phyloP scores from a whole-genome alignment of 2,888 invertebrate species.

The Drosophila yooni region DNA sequence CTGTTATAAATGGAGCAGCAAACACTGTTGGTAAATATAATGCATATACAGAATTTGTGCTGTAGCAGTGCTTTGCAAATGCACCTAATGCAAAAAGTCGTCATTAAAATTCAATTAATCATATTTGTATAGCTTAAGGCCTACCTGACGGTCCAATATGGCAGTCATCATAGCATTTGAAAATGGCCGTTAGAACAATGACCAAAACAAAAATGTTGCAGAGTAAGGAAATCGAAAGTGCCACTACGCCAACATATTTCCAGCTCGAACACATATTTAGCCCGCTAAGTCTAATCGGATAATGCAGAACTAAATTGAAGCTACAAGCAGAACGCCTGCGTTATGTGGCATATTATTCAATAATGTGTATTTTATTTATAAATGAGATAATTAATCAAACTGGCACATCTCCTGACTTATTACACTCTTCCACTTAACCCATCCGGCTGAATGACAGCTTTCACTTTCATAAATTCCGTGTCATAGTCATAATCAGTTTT shows the following conservation, averaged over 20 bases:
- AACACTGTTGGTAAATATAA: slow-evolving; percentile 29
- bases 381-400: slow-evolving; percentile 6
- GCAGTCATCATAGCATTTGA: slow-evolving; percentile 37
- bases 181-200: not conserved
- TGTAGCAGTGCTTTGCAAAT: slow-evolving; percentile 10
- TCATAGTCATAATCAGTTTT: slow-evolving; percentile 2
- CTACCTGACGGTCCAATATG: not conserved
- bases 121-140: not conserved
- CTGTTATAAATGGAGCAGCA: slow-evolving; percentile 16
- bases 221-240: slow-evolving; percentile 22
- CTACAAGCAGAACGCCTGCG: not conserved
- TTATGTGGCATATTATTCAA: not conserved
- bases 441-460: not conserved
- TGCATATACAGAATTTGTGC: slow-evolving; percentile 3
- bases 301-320: not conserved
- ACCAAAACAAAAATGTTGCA: slow-evolving; percentile 18
- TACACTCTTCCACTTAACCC: not conserved
- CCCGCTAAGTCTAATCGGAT: not conserved
- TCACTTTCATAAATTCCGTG: not conserved
- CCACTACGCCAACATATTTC: slow-evolving; percentile 25
- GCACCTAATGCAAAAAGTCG: not conserved
- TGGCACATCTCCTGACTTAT: not conserved
- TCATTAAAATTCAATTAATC: slow-evolving; percentile 1
- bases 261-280: slow-evolving; percentile 20
- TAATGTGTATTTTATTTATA: not conserved